A percentile compares a stretch with the other conserved stretches of the same genome.
phyloP scores from a whole-genome alignment of 2,797 vertebrate genomes.

The Eremophila alpestris region DNA sequence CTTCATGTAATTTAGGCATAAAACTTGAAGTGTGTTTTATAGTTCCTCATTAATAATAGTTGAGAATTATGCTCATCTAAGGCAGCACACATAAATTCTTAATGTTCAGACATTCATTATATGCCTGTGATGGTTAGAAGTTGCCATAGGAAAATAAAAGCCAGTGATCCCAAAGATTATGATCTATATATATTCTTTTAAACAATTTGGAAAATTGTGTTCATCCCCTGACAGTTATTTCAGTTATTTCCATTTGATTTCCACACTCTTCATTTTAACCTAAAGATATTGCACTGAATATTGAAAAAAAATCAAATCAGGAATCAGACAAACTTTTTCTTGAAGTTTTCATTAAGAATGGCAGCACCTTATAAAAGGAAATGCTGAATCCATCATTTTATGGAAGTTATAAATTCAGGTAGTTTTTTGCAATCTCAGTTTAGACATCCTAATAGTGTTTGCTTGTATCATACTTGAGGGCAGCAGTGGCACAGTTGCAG shows the following conservation, averaged over 20 bases:
- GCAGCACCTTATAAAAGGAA: not conserved
- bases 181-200: not conserved
- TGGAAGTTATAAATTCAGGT: not conserved
- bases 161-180: not conserved
- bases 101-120: constrained; percentile 36
- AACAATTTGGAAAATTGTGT: not conserved
- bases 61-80: constrained; percentile 47
- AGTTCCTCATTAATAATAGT: constrained; percentile 44
- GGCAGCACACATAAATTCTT: constrained; percentile 36
- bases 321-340: not conserved
- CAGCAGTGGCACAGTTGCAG: not conserved
- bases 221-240: not conserved
- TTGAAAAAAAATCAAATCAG: not conserved
- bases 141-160: constrained; percentile 45
- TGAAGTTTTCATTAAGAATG: not conserved
- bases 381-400: not conserved
- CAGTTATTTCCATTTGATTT: not conserved
- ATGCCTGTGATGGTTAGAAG: not conserved
- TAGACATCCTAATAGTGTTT: not conserved
- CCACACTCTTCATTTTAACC: not conserved
- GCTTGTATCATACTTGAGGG: not conserved
- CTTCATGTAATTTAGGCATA: not conserved
- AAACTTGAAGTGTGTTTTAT: constrained; percentile 18
- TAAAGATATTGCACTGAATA: not conserved
- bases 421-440: not conserved